These are phyloP conservation scores for Himalopsyche japonica DNA, from an alignment of 2,888 invertebrate species.

Conservation along the genomic window DNA sequence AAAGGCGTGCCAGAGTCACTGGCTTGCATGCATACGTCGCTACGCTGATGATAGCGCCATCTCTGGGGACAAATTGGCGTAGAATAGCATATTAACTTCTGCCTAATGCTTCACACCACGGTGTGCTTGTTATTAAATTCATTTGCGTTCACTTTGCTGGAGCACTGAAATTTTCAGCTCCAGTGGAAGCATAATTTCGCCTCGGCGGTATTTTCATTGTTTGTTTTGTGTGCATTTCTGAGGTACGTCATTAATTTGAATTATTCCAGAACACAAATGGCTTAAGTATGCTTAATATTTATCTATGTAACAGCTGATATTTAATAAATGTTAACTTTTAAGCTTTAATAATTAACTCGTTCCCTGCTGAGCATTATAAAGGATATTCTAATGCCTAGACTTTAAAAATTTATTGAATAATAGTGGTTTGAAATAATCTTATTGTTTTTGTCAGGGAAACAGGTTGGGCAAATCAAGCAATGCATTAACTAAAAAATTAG, in stretches of 20 bases:
- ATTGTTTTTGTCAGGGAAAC: no score
- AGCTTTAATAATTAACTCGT: no score
- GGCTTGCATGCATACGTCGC: neutral
- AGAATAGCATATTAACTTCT: neutral
- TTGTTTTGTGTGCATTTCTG: neutral
- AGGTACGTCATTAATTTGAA: neutral
- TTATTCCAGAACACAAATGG: neutral
- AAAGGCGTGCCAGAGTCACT: neutral
- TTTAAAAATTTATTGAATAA: no score
- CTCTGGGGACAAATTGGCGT: slow-evolving; percentile 4
- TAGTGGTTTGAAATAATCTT: no score
- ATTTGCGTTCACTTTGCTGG: neutral
- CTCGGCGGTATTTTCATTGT: neutral
- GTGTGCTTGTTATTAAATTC: slow-evolving; percentile 3
- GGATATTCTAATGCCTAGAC: no score
- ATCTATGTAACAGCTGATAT: no score
- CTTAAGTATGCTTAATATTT: neutral
- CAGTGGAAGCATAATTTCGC: neutral
- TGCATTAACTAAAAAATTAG: no score
- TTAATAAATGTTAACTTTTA: no score
- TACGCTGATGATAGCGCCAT: neutral
- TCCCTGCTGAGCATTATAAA: no score
- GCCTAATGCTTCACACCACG: neutral
- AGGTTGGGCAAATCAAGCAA: no score
- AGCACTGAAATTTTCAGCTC: neutral